Percentiles rank a stretch among this genome's conserved stretches.
Evolutionary conservation across 2,113 vertebrate genomes (phyloP).

Genomic region (Donacobius atricapilla): DNA sequence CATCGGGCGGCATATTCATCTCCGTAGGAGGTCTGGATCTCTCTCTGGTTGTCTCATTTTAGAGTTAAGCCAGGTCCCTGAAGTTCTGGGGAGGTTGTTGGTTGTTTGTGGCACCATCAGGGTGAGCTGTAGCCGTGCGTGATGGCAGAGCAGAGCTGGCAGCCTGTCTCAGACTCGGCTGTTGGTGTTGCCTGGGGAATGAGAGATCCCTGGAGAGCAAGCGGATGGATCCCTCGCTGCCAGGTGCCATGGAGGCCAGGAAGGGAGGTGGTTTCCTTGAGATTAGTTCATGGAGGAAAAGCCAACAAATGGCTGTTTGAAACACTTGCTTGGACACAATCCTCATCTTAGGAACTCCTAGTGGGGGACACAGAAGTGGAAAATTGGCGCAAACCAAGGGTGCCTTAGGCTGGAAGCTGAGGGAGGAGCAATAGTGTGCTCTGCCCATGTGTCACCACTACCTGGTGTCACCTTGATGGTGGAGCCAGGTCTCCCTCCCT

Average conservation of each 20-base stretch:
- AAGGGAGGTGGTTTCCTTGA: not conserved
- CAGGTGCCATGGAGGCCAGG: not conserved
- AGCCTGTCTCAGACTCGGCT: not conserved
- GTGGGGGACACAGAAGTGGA: not conserved
- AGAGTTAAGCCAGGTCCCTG: not conserved
- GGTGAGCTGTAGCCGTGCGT: accelerated
- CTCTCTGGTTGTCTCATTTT: not conserved
- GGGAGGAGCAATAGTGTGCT: not conserved
- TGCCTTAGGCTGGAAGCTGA: not conserved
- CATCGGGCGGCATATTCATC: not conserved
- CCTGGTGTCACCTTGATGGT: accelerated
- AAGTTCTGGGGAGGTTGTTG: not conserved
- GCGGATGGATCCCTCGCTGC: not conserved
- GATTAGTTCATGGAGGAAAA: not conserved
- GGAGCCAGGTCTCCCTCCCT: not conserved
- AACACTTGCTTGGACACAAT: not conserved
- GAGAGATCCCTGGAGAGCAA: not conserved
- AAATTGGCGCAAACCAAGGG: accelerated
- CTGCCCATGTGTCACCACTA: accelerated
- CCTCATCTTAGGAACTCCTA: not conserved
- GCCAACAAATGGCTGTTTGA: not conserved
- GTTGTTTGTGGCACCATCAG: not conserved
- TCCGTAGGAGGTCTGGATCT: not conserved
- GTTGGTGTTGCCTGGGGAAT: not conserved
- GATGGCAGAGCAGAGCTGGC: not conserved